Conservation (phyloP, 1,140 invertebrate species). For the Chlorops oryzae region DNA sequence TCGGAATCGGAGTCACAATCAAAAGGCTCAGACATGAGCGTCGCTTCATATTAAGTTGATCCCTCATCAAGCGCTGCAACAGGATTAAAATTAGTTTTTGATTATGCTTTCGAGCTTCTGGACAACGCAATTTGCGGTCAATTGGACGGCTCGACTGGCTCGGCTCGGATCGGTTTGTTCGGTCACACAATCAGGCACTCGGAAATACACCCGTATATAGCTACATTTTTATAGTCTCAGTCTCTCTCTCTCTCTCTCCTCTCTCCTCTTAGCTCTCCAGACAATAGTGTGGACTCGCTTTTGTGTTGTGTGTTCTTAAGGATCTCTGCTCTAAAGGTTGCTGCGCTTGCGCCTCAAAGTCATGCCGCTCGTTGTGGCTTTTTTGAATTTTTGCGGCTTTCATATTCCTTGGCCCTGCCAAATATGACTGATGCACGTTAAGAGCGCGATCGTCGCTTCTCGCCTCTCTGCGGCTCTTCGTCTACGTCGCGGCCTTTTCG, state of each 20-base stretch:
- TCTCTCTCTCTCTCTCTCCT: no score
- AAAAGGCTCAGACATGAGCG: no score
- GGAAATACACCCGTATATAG: no score
- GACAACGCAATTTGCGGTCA: constrained; percentile 46
- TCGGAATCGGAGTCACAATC: no score
- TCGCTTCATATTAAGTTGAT: constrained; percentile 37
- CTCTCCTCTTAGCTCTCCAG: no score
- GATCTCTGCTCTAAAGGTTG: not conserved
- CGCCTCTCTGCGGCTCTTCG: no score
- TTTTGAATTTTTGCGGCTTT: constrained; percentile 13
- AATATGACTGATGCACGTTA: not conserved
- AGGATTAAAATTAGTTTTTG: constrained; percentile 49
- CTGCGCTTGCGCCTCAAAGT: not conserved
- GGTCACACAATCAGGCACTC: not conserved
- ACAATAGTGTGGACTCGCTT: no score
- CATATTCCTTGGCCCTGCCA: not conserved
- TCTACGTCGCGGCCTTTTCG: no score
- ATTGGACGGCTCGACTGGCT: not conserved
- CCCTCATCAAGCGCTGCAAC: constrained; percentile 38
- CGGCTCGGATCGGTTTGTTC: not conserved
- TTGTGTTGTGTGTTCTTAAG: not conserved
- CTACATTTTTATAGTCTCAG: no score
- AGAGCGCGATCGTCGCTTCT: not conserved
- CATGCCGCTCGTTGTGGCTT: not conserved
- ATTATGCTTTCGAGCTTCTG: constrained; percentile 49